Base-by-base conservation (phyloP, 1,140 invertebrate species). In the Centruroides vittatus region DNA sequence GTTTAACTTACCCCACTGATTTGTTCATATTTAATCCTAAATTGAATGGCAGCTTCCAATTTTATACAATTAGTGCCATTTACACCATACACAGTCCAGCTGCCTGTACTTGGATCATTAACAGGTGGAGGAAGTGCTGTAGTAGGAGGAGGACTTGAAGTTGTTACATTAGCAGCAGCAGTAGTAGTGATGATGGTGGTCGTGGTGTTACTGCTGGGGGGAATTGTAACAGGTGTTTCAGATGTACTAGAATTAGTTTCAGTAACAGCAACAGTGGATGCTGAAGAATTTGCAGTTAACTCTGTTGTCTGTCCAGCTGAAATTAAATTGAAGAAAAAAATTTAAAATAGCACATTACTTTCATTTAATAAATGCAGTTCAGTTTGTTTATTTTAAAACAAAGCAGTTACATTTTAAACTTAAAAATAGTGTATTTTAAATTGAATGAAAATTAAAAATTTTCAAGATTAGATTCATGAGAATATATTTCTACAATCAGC, bases 31-130 rank as follows among this genome's bases (percentile, higher is more conserved):
- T 6, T 3, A 55, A 60, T 58, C 12, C 48, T 54, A 35, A 65
- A 65, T 23, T n/a, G n/a, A 7, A 65, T 49, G 35, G 13, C 13
- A 11, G 58, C 49, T 12, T 58, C 46, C 6, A 56, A 58, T 57
- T 50, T 60, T 13, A 63, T 57, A n/a, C 62, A 65, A 23, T 23
- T 23, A 23, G 58, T 63, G 7, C 35, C 10, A 46, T 65, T 61
- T 9, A 34, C 57, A 11, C 60, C 50, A 11, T 61, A 49, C 34
- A 61, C 49, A 52, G 53, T 58, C 52, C 55, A 59, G 9, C 10
- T 13, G 4, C 64, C 55, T 9, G 7, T 11, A 49, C 50, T 54
- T 5, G 60, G 54, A 53, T 11, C 47, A 10, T 23, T 23, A 23
- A 23, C 23, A 23, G 61, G 60, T 13, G 51, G 55, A 13, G 60